Percentiles rank a stretch among this genome's conserved stretches.
Evolutionary conservation across 2,888 invertebrate species (phyloP).

Genomic region (Therioaphis trifolii): DNA sequence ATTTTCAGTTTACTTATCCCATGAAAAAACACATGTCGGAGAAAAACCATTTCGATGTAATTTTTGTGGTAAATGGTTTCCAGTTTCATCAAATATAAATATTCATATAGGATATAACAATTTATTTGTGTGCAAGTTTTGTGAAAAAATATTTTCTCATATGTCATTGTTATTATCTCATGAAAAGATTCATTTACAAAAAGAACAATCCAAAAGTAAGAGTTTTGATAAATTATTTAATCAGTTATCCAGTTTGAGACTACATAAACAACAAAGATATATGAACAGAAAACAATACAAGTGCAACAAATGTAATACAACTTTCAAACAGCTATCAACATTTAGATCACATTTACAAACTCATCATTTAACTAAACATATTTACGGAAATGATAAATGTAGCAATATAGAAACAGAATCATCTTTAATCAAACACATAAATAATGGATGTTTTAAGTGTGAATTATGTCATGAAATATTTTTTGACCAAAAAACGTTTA

Average conservation of each 20-base stretch:
- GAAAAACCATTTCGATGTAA: slow-evolving; percentile 41
- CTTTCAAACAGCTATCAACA: neutral
- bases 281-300: neutral
- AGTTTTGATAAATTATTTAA: neutral
- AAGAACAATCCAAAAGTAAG: neutral
- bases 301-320: slow-evolving; percentile 13
- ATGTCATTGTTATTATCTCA: slow-evolving; percentile 2
- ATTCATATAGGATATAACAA: slow-evolving; percentile 24
- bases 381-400: neutral
- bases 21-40: slow-evolving; percentile 34
- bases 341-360: slow-evolving; percentile 24
- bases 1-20: slow-evolving; percentile 23
- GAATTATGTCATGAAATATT: slow-evolving; percentile 34
- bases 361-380: neutral
- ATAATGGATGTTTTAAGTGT: neutral
- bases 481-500: neutral
- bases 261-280: no score
- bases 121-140: neutral
- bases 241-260: neutral
- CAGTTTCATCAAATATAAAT: slow-evolving; percentile 36
- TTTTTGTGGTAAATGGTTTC: slow-evolving; percentile 47
- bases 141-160: neutral
- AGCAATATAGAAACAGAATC: neutral
- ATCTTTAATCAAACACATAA: neutral
- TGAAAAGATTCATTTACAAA: neutral